A percentile compares a stretch with the other conserved stretches of the same genome.
These are phyloP conservation scores for Pelodytes ibericus DNA, from an alignment of 2,797 vertebrate genomes.

Conservation along the genomic window DNA sequence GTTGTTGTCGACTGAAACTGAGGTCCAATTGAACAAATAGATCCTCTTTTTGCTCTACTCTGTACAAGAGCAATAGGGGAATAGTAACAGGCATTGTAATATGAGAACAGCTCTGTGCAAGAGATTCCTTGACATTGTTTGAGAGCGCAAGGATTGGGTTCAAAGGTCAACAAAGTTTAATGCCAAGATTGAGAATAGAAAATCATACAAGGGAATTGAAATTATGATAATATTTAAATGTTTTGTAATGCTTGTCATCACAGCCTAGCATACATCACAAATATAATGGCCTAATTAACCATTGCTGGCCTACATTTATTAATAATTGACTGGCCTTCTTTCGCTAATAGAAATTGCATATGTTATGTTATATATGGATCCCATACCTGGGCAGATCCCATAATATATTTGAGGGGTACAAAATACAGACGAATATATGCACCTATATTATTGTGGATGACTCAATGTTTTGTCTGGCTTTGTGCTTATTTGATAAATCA, in stretches of 20 bases:
- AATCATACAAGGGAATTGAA: not conserved
- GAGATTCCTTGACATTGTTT: conserved; percentile 10
- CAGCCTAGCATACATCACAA: not conserved
- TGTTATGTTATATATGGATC: too few species aligned
- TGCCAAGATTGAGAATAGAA: conserved; percentile 17
- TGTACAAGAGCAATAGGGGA: too few species aligned
- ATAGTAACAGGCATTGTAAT: conserved; percentile 16
- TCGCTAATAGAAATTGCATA: too few species aligned
- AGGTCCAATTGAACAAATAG: not conserved
- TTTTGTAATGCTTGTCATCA: conserved; percentile 18
- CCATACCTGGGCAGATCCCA: too few species aligned
- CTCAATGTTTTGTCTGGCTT: too few species aligned
- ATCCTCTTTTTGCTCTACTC: not conserved
- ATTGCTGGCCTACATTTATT: too few species aligned
- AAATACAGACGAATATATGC: too few species aligned
- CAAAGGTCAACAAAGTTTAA: too few species aligned
- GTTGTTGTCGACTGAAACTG: conserved; percentile 11
- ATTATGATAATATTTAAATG: conserved; percentile 22
- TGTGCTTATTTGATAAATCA: too few species aligned
- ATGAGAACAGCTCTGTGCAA: conserved; percentile 3
- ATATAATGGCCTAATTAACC: not conserved
- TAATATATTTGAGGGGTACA: too few species aligned
- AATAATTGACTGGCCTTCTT: too few species aligned
- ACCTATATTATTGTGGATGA: too few species aligned
- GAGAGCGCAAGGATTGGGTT: not conserved